Percentiles rank a stretch among this genome's conserved stretches.
Conservation (phyloP, 2,797 vertebrate species). For the Esox masquinongy region DNA sequence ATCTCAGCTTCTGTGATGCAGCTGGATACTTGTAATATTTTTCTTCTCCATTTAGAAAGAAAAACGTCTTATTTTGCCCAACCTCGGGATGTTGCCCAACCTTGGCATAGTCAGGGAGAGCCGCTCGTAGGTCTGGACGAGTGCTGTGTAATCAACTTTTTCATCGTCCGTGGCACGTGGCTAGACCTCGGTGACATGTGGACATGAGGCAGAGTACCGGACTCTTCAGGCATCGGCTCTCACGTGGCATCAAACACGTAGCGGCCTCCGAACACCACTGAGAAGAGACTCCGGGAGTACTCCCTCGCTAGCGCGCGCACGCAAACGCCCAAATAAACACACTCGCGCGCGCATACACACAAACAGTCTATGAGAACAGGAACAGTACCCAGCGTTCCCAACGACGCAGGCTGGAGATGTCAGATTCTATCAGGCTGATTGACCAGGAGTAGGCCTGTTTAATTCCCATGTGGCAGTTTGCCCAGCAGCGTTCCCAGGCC, state of each 20-base stretch:
- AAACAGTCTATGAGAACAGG: neutral
- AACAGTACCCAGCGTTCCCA: slow-evolving; percentile 23
- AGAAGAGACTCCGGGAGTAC: neutral
- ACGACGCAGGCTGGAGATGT: slow-evolving; percentile 29
- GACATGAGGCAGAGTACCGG: neutral
- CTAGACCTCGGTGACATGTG: neutral
- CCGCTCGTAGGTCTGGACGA: neutral
- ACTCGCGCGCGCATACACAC: neutral
- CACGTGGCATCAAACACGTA: neutral
- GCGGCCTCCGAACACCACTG: neutral
- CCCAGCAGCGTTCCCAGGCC: slow-evolving; percentile 31
- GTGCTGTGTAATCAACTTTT: neutral
- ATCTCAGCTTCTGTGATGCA: neutral
- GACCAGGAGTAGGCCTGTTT: slow-evolving; percentile 26
- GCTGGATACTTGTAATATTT: neutral
- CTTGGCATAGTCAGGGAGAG: neutral
- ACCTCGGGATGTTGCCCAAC: neutral
- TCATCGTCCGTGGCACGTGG: neutral
- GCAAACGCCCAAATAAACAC: neutral
- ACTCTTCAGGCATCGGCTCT: neutral
- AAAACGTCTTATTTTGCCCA: neutral
- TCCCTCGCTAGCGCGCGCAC: neutral
- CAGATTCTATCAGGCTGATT: slow-evolving; percentile 56
- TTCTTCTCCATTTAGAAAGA: neutral
- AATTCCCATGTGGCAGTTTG: slow-evolving; percentile 47